Evolutionary conservation across 2,888 invertebrate genomes (phyloP), one percentile per base, ranked within the genome.

Genomic region (Operophtera brumata): DNA sequence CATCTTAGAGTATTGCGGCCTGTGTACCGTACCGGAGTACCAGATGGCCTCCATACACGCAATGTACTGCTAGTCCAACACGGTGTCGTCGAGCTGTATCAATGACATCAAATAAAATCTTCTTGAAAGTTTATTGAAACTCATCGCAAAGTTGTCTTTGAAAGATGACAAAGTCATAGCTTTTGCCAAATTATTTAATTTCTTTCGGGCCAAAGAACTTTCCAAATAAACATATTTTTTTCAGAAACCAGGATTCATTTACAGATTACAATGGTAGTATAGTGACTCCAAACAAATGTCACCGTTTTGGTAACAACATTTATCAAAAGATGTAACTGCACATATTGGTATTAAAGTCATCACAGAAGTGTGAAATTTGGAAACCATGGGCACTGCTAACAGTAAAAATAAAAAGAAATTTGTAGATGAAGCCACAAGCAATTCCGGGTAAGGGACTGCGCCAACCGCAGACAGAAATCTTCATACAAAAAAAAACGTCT

Each of bases 341-440:
- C 12, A 12, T 52, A 13, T 4, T 6, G 4, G 8, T 5, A 32
- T 32, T 45, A 37, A 41, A 6, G 14, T 41, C 40, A 32, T 10
- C 45, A 4, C 3, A 34, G 25, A 13, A 25, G 35, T 4, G 11
- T n/a, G 12, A 32, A n/a, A n/a, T 14, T n/a, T 47, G 0, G 35
- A 47, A n/a, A 73, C 62, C 61, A 81, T 82, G 80, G 80, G 81
- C 52, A 57, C 76, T 3, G 49, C 64, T 5, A 69, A 70, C 32
- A 80, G 79, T 36, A 84, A 78, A 57, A 74, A 77, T 12, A 69
- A 62, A 44, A 66, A 66, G 36, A 78, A 71, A 61, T n/a, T n/a
- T n/a, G 57, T 85, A 32, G 81, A 85, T 47, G 79, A 82, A 63
- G 73, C 81, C 0, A 86, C 86, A 0, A 86, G 86, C 50, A 86